Base-by-base conservation (phyloP, 2,888 invertebrate genomes). In the Andrena marginata region DNA sequence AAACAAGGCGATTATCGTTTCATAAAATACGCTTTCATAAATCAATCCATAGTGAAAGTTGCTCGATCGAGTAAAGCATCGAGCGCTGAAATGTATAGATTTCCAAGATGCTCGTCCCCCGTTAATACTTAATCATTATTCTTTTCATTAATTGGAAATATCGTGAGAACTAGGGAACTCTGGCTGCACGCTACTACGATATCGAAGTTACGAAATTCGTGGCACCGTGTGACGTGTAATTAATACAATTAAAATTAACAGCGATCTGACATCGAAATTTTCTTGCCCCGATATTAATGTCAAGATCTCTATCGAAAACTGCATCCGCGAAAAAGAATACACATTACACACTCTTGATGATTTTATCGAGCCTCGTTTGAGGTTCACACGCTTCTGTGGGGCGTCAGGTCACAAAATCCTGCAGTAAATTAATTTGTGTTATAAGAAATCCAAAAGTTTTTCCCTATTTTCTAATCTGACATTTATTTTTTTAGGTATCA, bases 361-460 rank as follows among this genome's bases (percentile, higher is more conserved):
- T 80, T 48, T 71, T 56, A 79, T 82, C 70, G 23, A 48, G 29
- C 1, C 29, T 51, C 60, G 59, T 51, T 42, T 23, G 80, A 81
- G 78, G 72, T 82, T 88, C 87, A 73, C 88, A 87, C 85, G 87
- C 84, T 87, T 85, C 88, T 86, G 82, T 65, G 80, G 84, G 69
- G 71, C 72, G 70, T 33, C 77, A 65, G 72, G 73, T 42, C 78
- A 71, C 67, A 70, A 71, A 78, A 26, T 56, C 23, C 62, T n/a
- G 10, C 60, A 31, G 16, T 20, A 33, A 68, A 33, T 23, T 68
- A 8, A 13, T 33, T 20, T 23, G 26, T 16, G 42, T 42, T 42
- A 42, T 16, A 42, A 42, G 16, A 16, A 4, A 42, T 16, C 42
- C 0, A 16, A 42, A 42, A 42, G 42, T 13, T 16, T 1, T 42